Percentiles rank a stretch among this genome's conserved stretches.
Evolutionary conservation across 2,797 vertebrate genomes (phyloP).

Genomic region (Micropoecilia bifurca): DNA sequence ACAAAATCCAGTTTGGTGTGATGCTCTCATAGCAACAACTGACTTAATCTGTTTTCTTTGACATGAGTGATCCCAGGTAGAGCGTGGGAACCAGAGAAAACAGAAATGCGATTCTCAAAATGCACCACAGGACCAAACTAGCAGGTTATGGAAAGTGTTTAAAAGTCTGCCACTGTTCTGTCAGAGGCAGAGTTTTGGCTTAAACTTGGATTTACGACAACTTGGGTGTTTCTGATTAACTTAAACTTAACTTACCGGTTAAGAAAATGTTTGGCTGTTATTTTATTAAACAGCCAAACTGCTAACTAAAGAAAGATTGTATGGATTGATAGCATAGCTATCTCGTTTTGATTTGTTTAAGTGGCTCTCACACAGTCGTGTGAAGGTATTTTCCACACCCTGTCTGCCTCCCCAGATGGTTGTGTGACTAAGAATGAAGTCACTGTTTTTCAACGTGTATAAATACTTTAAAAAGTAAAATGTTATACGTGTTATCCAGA

Average conservation of each 20-base stretch:
- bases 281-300: neutral
- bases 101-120: neutral
- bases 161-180: neutral
- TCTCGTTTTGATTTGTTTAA: conserved; percentile 13
- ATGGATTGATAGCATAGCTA: neutral
- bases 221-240: neutral
- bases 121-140: neutral
- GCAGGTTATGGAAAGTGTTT: neutral
- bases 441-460: neutral
- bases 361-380: conserved; percentile 32
- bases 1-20: conserved; percentile 23
- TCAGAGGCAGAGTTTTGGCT: neutral
- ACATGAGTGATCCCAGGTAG: conserved; percentile 1
- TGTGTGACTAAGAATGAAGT: neutral
- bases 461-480: neutral
- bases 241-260: neutral
- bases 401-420: neutral
- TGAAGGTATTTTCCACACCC: conserved; percentile 47
- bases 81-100: conserved; percentile 24
- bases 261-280: neutral
- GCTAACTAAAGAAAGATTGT: conserved; percentile 8
- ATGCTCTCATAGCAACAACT: conserved; percentile 49
- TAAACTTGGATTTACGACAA: neutral
- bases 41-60: conserved; percentile 22
- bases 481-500: neutral